A percentile compares a stretch with the other conserved stretches of the same genome.
Evolutionary conservation across 2,797 vertebrate genomes (phyloP).

Genomic region (Dromococcyx pavoninus): DNA sequence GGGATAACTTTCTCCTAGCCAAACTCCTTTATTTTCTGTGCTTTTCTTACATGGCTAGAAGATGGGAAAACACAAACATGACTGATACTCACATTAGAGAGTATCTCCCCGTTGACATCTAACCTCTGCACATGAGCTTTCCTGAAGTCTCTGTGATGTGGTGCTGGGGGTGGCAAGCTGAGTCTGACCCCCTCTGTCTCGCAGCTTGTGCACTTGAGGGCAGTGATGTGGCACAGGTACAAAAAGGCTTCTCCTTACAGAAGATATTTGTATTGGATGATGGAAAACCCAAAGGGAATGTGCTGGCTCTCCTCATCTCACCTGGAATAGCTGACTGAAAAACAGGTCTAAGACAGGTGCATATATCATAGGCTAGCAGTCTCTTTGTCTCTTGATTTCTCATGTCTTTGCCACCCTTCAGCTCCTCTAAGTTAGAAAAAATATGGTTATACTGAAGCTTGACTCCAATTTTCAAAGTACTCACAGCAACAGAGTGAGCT

Average conservation of each 20-base stretch:
- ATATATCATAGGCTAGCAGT: fast-evolving
- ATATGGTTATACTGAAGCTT: not conserved
- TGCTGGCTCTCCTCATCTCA: not conserved
- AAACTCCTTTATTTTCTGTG: not conserved
- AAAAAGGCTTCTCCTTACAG: not conserved
- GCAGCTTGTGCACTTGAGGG: not conserved
- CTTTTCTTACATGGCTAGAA: not conserved
- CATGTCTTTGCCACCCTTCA: not conserved
- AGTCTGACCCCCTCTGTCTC: not conserved
- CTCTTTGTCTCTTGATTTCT: not conserved
- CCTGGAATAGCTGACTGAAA: not conserved
- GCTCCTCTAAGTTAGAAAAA: not conserved
- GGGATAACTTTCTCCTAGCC: not conserved
- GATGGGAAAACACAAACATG: not conserved
- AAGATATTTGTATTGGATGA: not conserved
- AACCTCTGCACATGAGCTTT: not conserved
- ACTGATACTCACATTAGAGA: not conserved
- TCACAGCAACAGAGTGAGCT: not conserved
- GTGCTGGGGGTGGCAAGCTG: not conserved
- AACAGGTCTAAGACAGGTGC: not conserved
- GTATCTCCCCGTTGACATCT: not conserved
- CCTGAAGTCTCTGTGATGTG: not conserved
- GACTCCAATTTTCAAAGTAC: not conserved
- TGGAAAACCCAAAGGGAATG: not conserved
- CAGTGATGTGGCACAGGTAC: not conserved